Evolutionary conservation across 1,140 invertebrate species (phyloP), one percentile per base, ranked within the genome.

Genomic region (Drosophila tsacasi): DNA sequence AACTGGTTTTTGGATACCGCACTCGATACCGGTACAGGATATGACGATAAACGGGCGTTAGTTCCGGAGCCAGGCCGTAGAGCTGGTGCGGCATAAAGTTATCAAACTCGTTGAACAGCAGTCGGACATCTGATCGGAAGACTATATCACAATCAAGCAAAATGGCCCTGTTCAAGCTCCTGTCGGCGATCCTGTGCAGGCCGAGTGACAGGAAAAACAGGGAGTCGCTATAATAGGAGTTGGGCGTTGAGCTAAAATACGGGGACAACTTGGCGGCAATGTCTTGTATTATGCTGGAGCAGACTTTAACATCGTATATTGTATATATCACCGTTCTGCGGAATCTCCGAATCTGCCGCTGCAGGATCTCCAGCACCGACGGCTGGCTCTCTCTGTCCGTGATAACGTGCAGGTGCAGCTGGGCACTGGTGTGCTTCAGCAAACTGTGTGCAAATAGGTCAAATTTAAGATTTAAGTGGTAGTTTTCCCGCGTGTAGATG

Each of bases 61-160:
- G 93, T 92, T 98, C 97, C 5, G 95, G 95, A 0, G 96, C 96
- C 17, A 97, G 93, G 0, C 97, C 97, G 77, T 97, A 96, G 1
- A 97, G 87, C 73, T 96, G 94, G 25, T 92, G 84, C 5, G 82
- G 73, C 47, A 89, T 57, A 67, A 92, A 92, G 12, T 67, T 55
- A 27, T 95, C 91, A 86, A 98, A 98, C 76, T 97, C 94, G 6
- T 94, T 83, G 82, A 96, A 96, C 2, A 98, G 93, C 60, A 95
- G 86, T 21, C 93, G 93, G 13, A 98, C 94, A 84, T 97, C 96
- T n/a, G 93, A 94, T 79, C 95, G 94, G 83, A 98, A 96, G 93
- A 96, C 95, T 23, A 96, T 95, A 94, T 98, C 97, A 65, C 96
- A 95, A 93, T 98, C 97, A 12, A 98, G 93, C 92, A 98, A 94